Evolutionary conservation across 92 coral and sea anemone species (phyloP).

Genomic region (Umimayanthus chanpuru): DNA sequence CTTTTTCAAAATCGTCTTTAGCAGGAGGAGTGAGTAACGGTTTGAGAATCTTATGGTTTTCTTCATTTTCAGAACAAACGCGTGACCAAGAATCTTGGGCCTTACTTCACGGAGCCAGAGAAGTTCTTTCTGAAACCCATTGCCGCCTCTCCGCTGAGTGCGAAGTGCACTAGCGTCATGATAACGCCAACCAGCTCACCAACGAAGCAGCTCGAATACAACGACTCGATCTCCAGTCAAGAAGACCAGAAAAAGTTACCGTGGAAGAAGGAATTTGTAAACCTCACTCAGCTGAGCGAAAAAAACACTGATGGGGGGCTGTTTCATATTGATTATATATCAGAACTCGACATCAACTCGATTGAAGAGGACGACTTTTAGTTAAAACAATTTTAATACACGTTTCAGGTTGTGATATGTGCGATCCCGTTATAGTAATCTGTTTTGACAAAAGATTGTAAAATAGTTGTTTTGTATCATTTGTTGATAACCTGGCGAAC

Average conservation of each 20-base stretch:
- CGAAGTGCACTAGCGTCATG: slow-evolving; percentile 76
- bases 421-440: not conserved
- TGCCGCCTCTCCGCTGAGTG: slow-evolving; percentile 73
- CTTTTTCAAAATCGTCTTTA: no score
- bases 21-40: not conserved
- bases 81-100: slow-evolving; percentile 62
- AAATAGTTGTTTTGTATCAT: slow-evolving; percentile 42
- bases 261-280: slow-evolving; percentile 21
- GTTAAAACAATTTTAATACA: slow-evolving; percentile 36
- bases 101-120: slow-evolving; percentile 83
- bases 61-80: slow-evolving; percentile 76
- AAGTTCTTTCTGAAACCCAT: slow-evolving; percentile 85
- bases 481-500: slow-evolving; percentile 42
- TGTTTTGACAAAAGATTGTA: slow-evolving; percentile 29
- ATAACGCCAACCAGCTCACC: slow-evolving; percentile 87
- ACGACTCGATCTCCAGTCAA: not conserved
- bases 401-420: not conserved
- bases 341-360: slow-evolving; percentile 85
- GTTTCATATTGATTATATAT: slow-evolving; percentile 69
- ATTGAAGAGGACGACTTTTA: slow-evolving; percentile 86
- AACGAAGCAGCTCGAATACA: slow-evolving; percentile 73
- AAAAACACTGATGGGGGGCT: slow-evolving; percentile 66
- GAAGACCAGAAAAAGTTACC: slow-evolving; percentile 24
- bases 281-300: slow-evolving; percentile 38
- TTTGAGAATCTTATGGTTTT: slow-evolving; percentile 23